These are phyloP conservation scores for Malaclemys terrapin DNA, from an alignment of 2,113 vertebrate species.

Conservation along the genomic window DNA sequence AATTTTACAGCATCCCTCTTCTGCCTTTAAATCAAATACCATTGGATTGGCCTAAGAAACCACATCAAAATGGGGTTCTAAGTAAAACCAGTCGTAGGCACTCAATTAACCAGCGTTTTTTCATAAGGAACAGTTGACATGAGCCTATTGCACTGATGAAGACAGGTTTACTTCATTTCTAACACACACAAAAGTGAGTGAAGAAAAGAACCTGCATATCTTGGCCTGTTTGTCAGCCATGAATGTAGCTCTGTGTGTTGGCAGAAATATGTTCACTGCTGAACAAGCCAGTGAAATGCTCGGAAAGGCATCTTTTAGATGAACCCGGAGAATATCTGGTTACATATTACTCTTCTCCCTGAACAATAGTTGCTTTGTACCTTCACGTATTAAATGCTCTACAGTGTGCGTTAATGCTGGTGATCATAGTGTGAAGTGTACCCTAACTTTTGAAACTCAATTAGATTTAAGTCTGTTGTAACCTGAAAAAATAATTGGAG, in stretches of 20 bases:
- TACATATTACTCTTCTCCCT: slow-evolving; percentile 54
- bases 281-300: slow-evolving; percentile 8
- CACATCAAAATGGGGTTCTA: neutral
- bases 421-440: neutral
- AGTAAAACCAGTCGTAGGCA: neutral
- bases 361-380: slow-evolving; percentile 63
- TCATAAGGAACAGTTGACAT: neutral
- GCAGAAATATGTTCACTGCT: neutral
- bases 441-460: neutral
- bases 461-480: neutral
- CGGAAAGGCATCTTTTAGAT: slow-evolving; percentile 47
- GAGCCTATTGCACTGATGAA: neutral
- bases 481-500: neutral
- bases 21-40: slow-evolving; percentile 9
- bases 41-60: slow-evolving; percentile 29
- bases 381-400: neutral
- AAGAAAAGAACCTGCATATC: neutral
- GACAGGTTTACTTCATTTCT: neutral
- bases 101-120: neutral
- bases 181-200: neutral
- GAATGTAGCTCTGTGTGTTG: slow-evolving; percentile 46
- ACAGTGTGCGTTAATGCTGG: neutral
- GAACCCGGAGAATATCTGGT: slow-evolving; percentile 56
- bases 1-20: neutral
- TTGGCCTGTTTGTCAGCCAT: neutral